Base-by-base conservation (phyloP, 1,140 invertebrate genomes). In the Adelges cooleyi region DNA sequence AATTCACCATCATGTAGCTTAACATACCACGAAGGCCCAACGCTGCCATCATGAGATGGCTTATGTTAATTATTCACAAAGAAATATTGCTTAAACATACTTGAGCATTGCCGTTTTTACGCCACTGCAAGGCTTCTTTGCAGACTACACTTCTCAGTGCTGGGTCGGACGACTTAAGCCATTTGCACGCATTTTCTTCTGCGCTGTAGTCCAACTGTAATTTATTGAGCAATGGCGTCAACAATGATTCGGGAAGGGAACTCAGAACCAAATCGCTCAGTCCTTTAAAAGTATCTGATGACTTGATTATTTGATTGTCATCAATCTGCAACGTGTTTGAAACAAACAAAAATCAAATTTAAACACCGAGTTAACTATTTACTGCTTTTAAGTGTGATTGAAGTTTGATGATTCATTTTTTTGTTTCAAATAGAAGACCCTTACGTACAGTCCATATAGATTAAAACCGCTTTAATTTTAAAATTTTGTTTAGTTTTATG, bases 71-170 rank as follows among this genome's bases (percentile, higher is more conserved):
- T n/a, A n/a, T n/a, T n/a, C n/a, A n/a, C n/a, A n/a, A n/a, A n/a
- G n/a, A n/a, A n/a, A n/a, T n/a, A n/a, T n/a, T n/a, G n/a, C n/a
- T n/a, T n/a, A 33, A 33, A 33, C 11, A 8, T 48, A 62, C 56
- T 8, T 62, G 56, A 33, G 56, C 23, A 20, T 62, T 62, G 29
- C 56, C 40, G n/a, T 62, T 62, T 48, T 62, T 62, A 29, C 85
- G 83, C 81, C 85, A 90, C 68, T 89, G 87, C n/a, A 92, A 72
- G 15, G 88, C 87, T 76, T 92, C 88, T 76, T 90, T 92, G 36
- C 86, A 86, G 46, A 92, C 87, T 1, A 91, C 87, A 69, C 83
- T 83, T 68, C 84, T 80, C 48, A 90, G 73, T 2, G 85, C 84
- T 18, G 86, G 82, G 72, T 89, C 85, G 33, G 87, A 85, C 49